Evolutionary conservation across 2,888 invertebrate genomes (phyloP).

Genomic region (Melolontha melolontha): DNA sequence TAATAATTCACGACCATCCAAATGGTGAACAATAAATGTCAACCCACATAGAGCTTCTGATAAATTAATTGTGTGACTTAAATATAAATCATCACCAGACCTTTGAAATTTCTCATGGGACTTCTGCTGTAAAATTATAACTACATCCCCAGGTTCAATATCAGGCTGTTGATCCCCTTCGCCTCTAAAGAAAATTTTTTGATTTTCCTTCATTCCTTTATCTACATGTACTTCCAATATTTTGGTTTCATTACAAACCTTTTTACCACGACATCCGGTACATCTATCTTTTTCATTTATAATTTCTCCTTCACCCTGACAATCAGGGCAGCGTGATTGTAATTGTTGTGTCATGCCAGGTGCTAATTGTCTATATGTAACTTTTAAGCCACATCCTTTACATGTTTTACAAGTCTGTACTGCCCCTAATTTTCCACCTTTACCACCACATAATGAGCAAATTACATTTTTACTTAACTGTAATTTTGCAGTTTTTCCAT

Average conservation of each 20-base stretch:
- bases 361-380: conserved; percentile 78
- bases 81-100: conserved; percentile 78
- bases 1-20: conserved; percentile 88
- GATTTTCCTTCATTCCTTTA: conserved; percentile 83
- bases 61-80: conserved; percentile 81
- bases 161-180: conserved; percentile 94
- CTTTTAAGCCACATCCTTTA: conserved; percentile 82
- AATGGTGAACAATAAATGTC: conserved; percentile 84
- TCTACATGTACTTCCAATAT: conserved; percentile 89
- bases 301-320: conserved; percentile 78
- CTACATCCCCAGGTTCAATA: conserved; percentile 88
- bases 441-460: conserved; percentile 82
- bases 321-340: conserved; percentile 72
- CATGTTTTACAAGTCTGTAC: conserved; percentile 78
- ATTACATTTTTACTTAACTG: conserved; percentile 86
- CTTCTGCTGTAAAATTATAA: conserved; percentile 86
- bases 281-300: conserved; percentile 88
- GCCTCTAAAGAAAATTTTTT: conserved; percentile 86
- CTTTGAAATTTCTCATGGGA: conserved; percentile 85
- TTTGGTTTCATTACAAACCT: conserved; percentile 85
- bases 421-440: conserved; percentile 79
- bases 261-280: conserved; percentile 79
- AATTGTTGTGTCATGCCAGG: conserved; percentile 72
- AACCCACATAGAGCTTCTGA: conserved; percentile 95
- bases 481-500: conserved; percentile 86